phyloP scores from a whole-genome alignment of 1,140 invertebrate genomes.

The Pectinophora gossypiella region DNA sequence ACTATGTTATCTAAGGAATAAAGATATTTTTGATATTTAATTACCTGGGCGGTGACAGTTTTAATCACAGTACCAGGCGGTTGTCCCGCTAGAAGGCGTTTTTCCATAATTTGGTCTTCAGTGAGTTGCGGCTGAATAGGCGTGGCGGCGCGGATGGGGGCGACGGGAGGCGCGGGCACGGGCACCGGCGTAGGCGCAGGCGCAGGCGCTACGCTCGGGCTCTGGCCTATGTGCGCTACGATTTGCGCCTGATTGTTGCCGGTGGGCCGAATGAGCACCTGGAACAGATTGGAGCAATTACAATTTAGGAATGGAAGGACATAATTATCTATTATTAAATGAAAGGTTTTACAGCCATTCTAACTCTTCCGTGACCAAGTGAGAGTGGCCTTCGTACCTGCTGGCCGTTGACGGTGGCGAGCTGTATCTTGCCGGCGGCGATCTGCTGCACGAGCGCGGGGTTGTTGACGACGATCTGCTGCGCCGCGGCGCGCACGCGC shows the following conservation, averaged over 20 bases:
- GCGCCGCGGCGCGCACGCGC: constrained; percentile 47
- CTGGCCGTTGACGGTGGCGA: constrained; percentile 89
- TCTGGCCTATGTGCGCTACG: constrained; percentile 77
- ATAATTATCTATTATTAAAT: not conserved
- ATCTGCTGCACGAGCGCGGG: constrained; percentile 84
- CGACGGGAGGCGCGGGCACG: constrained; percentile 30
- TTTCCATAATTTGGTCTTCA: constrained; percentile 78
- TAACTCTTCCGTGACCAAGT: not conserved
- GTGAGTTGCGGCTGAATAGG: constrained; percentile 46
- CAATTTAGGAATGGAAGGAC: not conserved
- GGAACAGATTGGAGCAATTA: not conserved
- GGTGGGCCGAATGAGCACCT: constrained; percentile 81
- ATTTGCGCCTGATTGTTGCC: constrained; percentile 84
- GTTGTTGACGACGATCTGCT: constrained; percentile 86
- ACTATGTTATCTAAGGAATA: too few species aligned
- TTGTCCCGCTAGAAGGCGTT: constrained; percentile 83
- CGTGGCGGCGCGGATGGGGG: constrained; percentile 21
- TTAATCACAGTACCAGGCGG: constrained; percentile 91
- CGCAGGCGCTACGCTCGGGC: constrained; percentile 35
- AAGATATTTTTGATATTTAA: too few species aligned
- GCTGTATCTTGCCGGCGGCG: constrained; percentile 85
- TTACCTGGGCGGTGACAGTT: constrained; percentile 84
- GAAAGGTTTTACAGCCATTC: not conserved
- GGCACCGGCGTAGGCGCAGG: constrained; percentile 24
- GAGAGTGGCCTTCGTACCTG: constrained; percentile 56